Evolutionary conservation across 2,113 vertebrate species (phyloP).

Genomic region (Petaurus breviceps): DNA sequence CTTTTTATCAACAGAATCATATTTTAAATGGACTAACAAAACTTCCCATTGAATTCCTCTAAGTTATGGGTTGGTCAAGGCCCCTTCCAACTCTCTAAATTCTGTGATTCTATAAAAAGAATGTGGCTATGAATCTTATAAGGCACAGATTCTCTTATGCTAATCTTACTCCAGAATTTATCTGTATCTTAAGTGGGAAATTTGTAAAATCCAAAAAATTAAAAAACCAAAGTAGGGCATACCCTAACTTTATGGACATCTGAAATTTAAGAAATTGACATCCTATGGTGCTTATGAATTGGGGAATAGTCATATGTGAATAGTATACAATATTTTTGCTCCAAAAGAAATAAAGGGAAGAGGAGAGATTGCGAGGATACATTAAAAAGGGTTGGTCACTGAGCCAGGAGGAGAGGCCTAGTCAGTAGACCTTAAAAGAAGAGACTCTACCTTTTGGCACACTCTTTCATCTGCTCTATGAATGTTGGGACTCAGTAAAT

Average conservation of each 20-base stretch:
- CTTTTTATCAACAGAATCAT: conserved; percentile 78
- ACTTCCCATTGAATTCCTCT: conserved; percentile 68
- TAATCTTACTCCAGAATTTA: conserved; percentile 78
- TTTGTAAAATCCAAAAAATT: conserved; percentile 68
- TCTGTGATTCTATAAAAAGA: conserved; percentile 40
- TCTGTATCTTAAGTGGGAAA: conserved; percentile 72
- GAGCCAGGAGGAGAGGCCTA: background rate
- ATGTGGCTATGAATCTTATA: conserved; percentile 73
- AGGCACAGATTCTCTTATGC: conserved; percentile 74
- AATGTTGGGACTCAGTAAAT: no score
- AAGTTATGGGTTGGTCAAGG: background rate
- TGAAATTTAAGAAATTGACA: conserved; percentile 44
- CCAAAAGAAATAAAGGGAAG: background rate
- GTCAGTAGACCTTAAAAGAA: background rate
- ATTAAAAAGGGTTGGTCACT: background rate
- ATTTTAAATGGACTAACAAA: conserved; percentile 77
- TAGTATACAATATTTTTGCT: background rate
- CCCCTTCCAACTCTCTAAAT: background rate
- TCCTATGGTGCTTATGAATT: background rate
- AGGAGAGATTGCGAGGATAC: background rate
- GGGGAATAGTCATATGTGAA: background rate
- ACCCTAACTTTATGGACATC: conserved; percentile 66
- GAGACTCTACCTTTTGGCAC: no score
- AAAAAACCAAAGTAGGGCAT: conserved; percentile 60
- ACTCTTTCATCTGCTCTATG: no score